Evolutionary conservation across 2,797 vertebrate genomes (phyloP).

Genomic region (Gila robusta): DNA sequence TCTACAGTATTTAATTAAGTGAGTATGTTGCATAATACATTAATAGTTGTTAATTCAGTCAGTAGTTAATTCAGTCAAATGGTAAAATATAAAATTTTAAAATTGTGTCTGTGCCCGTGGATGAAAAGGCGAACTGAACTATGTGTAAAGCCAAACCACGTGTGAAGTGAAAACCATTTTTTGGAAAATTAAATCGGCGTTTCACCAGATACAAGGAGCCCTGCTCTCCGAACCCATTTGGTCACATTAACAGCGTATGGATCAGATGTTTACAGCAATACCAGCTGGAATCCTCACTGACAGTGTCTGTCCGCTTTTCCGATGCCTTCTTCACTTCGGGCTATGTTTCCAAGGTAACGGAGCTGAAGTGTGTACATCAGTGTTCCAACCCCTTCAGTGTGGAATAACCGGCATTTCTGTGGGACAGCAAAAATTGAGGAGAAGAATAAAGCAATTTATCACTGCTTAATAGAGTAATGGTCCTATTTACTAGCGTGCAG

Average conservation of each 20-base stretch:
- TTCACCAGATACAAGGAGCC: slow-evolving; percentile 36
- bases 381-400: slow-evolving; percentile 23
- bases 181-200: slow-evolving; percentile 31
- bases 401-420: slow-evolving; percentile 33
- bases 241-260: slow-evolving; percentile 46
- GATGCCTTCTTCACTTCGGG: slow-evolving; percentile 18
- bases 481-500: slow-evolving; percentile 19
- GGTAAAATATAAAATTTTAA: neutral
- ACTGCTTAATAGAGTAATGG: slow-evolving; percentile 40
- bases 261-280: slow-evolving; percentile 45
- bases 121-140: neutral
- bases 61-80: neutral
- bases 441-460: slow-evolving; percentile 47
- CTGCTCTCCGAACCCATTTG: slow-evolving; percentile 41
- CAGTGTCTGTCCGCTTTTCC: slow-evolving; percentile 28
- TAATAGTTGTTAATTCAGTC: neutral
- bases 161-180: neutral
- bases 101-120: neutral
- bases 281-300: slow-evolving; percentile 35
- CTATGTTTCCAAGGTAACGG: slow-evolving; percentile 62
- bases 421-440: slow-evolving; percentile 27
- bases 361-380: slow-evolving; percentile 49
- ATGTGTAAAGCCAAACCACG: neutral
- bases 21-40: neutral
- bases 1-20: neutral